Base-by-base conservation (phyloP, 2,888 invertebrate species). In the Platynereis dumerilii region DNA sequence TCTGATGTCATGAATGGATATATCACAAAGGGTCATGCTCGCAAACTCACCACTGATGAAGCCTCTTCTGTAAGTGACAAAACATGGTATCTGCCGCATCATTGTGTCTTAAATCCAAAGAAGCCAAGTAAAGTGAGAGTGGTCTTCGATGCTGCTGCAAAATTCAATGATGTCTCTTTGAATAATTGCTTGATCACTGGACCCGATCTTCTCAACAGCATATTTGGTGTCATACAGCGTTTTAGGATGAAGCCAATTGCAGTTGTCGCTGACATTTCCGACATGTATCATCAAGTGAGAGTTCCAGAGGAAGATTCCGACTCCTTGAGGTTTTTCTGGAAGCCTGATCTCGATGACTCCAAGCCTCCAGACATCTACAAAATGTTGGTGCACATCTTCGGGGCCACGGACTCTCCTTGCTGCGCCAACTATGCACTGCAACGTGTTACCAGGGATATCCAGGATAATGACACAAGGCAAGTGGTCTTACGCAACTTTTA, bases 281-380 rank as follows among this genome's bases (percentile, higher is more conserved):
- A 39, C 2, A 72, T 72, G 67, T 70, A 69, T 57, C 64, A 67
- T n/a, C 60, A 65, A 27, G 60, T 70, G 15, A 22, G 12, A 1
- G 70, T 72, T 0, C n/a, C 42, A 7, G 10, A 1, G 10, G 20
- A 39, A 12, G 65, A 70, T 42, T 20, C 52, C 22, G 59, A 66
- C 22, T 68, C 60, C 24, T 28, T 64, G 1, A 17, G 58, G 24
- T 69, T 69, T 34, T 34, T 68, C 7, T 69, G 66, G 67, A 68
- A 64, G 61, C 52, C 65, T 17, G 57, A 65, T 62, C 58, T 58
- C 1, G 34, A 61, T 28, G 10, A 57, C 15, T 17, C 7, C 2
- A 27, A 28, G 2, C 17, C 26, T 10, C 60, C 60, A 5, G 10
- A 22, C n/a, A 53, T 52, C 20, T 67, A 64, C 53, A 24, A 63